Percentiles rank a stretch among this genome's conserved stretches.
These are phyloP conservation scores for Oegoconia quadripuncta DNA, from an alignment of 2,888 invertebrate species.

Conservation along the genomic window DNA sequence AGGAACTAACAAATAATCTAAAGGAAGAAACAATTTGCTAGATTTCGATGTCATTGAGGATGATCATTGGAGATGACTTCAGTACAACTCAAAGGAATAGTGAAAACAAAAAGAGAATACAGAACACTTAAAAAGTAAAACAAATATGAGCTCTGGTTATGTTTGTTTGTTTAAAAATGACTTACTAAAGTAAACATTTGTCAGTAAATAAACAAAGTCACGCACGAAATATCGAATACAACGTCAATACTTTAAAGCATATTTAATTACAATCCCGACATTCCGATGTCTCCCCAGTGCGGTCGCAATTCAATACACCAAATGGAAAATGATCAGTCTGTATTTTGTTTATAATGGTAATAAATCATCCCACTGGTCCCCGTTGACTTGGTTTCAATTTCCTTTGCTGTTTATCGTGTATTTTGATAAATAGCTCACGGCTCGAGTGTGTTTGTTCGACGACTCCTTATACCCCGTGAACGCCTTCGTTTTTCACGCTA, in stretches of 20 bases:
- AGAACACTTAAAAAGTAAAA: too few relatives aligned
- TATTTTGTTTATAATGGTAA: slow-evolving; percentile 73
- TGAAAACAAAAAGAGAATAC: too few relatives aligned
- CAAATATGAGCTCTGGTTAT: too few relatives aligned
- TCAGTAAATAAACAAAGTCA: too few relatives aligned
- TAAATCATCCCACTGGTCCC: slow-evolving; percentile 70
- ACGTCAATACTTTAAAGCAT: slow-evolving; percentile 24
- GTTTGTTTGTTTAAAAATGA: too few relatives aligned
- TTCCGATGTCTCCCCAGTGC: slow-evolving; percentile 26
- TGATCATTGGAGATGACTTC: too few relatives aligned
- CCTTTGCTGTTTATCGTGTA: slow-evolving; percentile 73
- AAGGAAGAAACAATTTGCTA: too few relatives aligned
- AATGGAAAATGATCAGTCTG: slow-evolving; percentile 71
- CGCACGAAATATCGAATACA: background rate
- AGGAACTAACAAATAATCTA: too few relatives aligned
- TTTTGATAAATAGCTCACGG: slow-evolving; percentile 72
- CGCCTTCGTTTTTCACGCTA: slow-evolving; percentile 60
- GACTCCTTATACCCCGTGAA: slow-evolving; percentile 48
- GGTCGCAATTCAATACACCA: slow-evolving; percentile 60
- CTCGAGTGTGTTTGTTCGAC: slow-evolving; percentile 50
- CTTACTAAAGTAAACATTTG: too few relatives aligned
- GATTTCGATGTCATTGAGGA: too few relatives aligned
- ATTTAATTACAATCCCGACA: slow-evolving; percentile 34
- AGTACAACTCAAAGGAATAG: too few relatives aligned
- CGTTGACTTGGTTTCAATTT: slow-evolving; percentile 74